Evolutionary conservation across 2,797 vertebrate genomes (phyloP).

Genomic region (Brachymystax lenok): DNA sequence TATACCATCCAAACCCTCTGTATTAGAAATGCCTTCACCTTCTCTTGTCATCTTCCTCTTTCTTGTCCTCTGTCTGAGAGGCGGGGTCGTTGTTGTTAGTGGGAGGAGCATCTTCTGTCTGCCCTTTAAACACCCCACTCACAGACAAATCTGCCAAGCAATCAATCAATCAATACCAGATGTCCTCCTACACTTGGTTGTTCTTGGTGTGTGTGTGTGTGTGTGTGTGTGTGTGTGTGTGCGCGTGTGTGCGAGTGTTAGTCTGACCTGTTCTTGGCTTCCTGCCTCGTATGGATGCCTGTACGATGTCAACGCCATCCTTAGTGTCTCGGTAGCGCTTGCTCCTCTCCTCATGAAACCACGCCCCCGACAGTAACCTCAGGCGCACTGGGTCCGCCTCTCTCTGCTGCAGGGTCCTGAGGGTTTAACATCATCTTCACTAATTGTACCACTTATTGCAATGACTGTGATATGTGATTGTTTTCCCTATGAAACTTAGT

Average conservation of each 20-base stretch:
- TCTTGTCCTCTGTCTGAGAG: conserved; percentile 30
- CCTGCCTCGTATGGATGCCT: conserved; percentile 85
- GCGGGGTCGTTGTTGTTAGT: conserved; percentile 4
- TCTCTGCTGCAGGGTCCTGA: conserved; percentile 80
- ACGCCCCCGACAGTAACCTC: conserved; percentile 82
- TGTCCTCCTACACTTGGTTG: not conserved
- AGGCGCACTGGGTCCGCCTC: conserved; percentile 76
- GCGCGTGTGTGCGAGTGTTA: not conserved
- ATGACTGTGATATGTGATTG: no score
- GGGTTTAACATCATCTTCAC: not conserved
- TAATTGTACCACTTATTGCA: not conserved
- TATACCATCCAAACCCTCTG: not conserved
- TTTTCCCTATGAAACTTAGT: no score
- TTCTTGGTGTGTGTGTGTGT: not conserved
- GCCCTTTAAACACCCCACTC: conserved; percentile 58
- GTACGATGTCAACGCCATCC: conserved; percentile 82
- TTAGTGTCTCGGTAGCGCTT: conserved; percentile 73
- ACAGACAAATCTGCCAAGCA: conserved; percentile 54
- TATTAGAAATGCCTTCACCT: not conserved
- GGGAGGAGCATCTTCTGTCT: conserved; percentile 34
- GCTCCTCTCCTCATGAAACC: conserved; percentile 85
- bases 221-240: no score
- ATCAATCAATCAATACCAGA: not conserved
- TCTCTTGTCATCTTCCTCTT: conserved; percentile 39
- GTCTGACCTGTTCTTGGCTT: conserved; percentile 75